Conservation (phyloP, 2,113 vertebrate species). For the Alligator sinensis region DNA sequence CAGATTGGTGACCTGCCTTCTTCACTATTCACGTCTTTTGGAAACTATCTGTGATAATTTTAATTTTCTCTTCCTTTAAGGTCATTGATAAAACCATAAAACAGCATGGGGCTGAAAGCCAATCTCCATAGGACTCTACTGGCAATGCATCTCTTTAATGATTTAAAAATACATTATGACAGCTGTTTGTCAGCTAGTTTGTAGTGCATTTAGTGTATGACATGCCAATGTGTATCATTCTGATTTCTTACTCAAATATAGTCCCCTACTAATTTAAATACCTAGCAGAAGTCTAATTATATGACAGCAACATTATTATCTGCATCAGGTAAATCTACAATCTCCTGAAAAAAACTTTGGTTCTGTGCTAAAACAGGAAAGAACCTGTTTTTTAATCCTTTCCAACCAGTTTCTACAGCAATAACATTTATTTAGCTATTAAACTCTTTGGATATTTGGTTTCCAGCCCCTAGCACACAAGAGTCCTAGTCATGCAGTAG, state of each 20-base stretch:
- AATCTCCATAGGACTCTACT: background rate
- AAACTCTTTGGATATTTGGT: background rate
- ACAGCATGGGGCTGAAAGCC: background rate
- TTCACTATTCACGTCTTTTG: background rate
- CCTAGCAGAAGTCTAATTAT: background rate
- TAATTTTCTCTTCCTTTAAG: background rate
- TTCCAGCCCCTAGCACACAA: accelerated
- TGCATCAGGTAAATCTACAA: conserved; percentile 16
- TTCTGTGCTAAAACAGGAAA: background rate
- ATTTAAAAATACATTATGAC: conserved; percentile 10
- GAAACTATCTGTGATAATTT: background rate
- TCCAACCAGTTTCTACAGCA: background rate
- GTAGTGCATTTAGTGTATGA: conserved; percentile 20
- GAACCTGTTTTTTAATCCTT: conserved; percentile 15
- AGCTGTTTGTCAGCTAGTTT: background rate
- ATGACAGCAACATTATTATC: conserved; percentile 24
- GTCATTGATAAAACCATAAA: background rate
- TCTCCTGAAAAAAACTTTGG: background rate
- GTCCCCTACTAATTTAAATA: conserved; percentile 13
- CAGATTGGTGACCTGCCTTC: too few species aligned
- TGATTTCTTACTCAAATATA: conserved; percentile 38
- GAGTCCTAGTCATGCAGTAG: accelerated
- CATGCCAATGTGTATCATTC: conserved; percentile 21
- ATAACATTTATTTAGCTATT: conserved; percentile 8
- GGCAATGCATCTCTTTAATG: background rate